Evolutionary conservation across 1,140 invertebrate species (phyloP).

Genomic region (Psilanteris sp.): DNA sequence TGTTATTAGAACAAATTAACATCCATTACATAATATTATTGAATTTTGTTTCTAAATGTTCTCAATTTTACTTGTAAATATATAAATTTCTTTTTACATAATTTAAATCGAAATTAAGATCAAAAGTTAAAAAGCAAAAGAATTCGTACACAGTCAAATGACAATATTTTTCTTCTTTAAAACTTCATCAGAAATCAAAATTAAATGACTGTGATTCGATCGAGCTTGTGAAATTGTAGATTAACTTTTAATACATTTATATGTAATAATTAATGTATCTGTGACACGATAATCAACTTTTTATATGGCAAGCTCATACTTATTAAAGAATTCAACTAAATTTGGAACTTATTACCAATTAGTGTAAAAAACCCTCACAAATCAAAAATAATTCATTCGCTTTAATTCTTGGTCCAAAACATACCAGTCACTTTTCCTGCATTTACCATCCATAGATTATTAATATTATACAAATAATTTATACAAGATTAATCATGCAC

Average conservation of each 20-base stretch:
- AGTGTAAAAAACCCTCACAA: background rate
- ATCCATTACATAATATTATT: too few relatives aligned
- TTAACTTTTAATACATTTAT: slow-evolving; percentile 37
- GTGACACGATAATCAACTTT: background rate
- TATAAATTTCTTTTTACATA: background rate
- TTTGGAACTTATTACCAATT: background rate
- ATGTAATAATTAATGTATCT: background rate
- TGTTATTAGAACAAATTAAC: too few relatives aligned
- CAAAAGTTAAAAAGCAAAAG: background rate
- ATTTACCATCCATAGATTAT: too few relatives aligned
- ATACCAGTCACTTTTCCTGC: too few relatives aligned
- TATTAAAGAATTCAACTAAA: too few relatives aligned
- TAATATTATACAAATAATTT: slow-evolving; percentile 8
- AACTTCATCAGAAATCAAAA: slow-evolving; percentile 29
- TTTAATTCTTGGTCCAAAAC: too few relatives aligned
- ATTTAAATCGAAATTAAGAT: slow-evolving; percentile 9
- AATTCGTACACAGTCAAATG: slow-evolving; percentile 11
- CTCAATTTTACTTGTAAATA: too few relatives aligned
- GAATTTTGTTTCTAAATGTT: too few relatives aligned
- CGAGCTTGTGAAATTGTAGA: slow-evolving; percentile 22
- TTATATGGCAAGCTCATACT: background rate
- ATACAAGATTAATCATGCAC: too few relatives aligned
- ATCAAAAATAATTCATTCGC: slow-evolving; percentile 9
- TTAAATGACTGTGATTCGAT: slow-evolving; percentile 35
- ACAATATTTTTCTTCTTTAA: slow-evolving; percentile 4